Conservation (phyloP, 2,113 vertebrate species). For the Centropus bengalensis region DNA sequence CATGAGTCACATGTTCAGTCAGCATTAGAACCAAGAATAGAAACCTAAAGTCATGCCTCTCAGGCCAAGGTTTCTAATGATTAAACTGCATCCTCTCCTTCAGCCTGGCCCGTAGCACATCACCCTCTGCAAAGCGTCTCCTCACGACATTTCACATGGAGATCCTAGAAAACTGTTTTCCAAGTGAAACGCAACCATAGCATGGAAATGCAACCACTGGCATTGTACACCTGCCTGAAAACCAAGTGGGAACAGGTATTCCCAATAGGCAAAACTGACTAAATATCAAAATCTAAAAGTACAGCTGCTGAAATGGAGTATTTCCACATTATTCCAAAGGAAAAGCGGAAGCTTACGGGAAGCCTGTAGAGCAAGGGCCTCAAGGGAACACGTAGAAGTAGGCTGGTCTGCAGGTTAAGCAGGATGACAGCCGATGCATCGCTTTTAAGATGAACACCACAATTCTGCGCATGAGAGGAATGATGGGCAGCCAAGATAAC, state of each 20-base stretch:
- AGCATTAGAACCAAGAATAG: conserved; percentile 49
- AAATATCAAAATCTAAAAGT: conserved; percentile 41
- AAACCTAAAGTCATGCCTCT: conserved; percentile 46
- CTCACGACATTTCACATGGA: background rate
- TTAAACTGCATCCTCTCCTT: conserved; percentile 51
- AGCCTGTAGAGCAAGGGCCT: conserved; percentile 48
- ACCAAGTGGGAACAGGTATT: background rate
- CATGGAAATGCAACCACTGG: background rate
- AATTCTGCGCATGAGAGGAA: conserved; percentile 57
- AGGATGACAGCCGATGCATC: conserved; percentile 20
- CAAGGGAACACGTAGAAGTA: conserved; percentile 7
- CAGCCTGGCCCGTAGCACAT: background rate
- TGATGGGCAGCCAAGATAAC: conserved; percentile 50
- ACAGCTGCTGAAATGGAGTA: background rate
- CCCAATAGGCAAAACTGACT: conserved; percentile 13
- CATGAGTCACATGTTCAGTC: conserved; percentile 44
- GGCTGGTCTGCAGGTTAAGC: conserved; percentile 47
- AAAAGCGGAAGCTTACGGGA: conserved; percentile 46
- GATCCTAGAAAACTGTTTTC: background rate
- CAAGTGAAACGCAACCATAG: background rate
- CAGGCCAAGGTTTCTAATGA: conserved; percentile 51
- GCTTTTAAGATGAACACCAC: conserved; percentile 62
- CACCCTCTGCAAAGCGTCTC: conserved; percentile 20
- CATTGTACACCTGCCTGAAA: background rate
- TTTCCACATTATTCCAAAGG: conserved; percentile 22